A percentile compares a stretch with the other conserved stretches of the same genome.
Evolutionary conservation across 2,888 invertebrate genomes (phyloP).

Genomic region (Selenia dentaria): DNA sequence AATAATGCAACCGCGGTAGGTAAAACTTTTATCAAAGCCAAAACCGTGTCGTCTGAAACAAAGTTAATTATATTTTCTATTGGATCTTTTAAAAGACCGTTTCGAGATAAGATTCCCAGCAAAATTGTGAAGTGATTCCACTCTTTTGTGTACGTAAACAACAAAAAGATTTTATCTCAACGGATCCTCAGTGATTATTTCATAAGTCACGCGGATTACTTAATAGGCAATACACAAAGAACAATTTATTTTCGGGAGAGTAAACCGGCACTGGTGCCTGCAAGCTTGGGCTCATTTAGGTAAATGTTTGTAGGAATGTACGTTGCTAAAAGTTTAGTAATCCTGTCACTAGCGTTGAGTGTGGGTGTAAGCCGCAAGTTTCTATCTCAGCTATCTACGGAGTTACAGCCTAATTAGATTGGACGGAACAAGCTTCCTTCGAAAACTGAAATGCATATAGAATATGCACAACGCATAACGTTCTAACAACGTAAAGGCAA

Average conservation of each 20-base stretch:
- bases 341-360: slow-evolving; percentile 58
- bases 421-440: slow-evolving; percentile 48
- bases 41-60: slow-evolving; percentile 31
- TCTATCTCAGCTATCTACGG: slow-evolving; percentile 60
- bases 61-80: slow-evolving; percentile 41
- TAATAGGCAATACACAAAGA: slow-evolving; percentile 52
- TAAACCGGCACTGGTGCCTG: slow-evolving; percentile 23
- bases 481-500: slow-evolving; percentile 40
- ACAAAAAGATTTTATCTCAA: slow-evolving; percentile 61
- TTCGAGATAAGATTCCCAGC: slow-evolving; percentile 45
- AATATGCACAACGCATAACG: slow-evolving; percentile 42
- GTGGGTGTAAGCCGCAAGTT: slow-evolving; percentile 59
- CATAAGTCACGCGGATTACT: slow-evolving; percentile 43
- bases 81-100: slow-evolving; percentile 41
- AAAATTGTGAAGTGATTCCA: slow-evolving; percentile 53
- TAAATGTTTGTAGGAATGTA: slow-evolving; percentile 31
- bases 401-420: slow-evolving; percentile 69
- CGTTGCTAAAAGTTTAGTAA: slow-evolving; percentile 60
- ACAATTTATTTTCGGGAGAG: slow-evolving; percentile 34
- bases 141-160: slow-evolving; percentile 52
- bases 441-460: slow-evolving; percentile 31
- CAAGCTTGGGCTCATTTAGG: slow-evolving; percentile 33
- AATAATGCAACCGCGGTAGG: slow-evolving; percentile 10
- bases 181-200: slow-evolving; percentile 51
- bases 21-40: slow-evolving; percentile 21